Percentiles rank a stretch among this genome's conserved stretches.
These are phyloP conservation scores for Drosophila leonis DNA, from an alignment of 2,888 invertebrate genomes.

Conservation along the genomic window DNA sequence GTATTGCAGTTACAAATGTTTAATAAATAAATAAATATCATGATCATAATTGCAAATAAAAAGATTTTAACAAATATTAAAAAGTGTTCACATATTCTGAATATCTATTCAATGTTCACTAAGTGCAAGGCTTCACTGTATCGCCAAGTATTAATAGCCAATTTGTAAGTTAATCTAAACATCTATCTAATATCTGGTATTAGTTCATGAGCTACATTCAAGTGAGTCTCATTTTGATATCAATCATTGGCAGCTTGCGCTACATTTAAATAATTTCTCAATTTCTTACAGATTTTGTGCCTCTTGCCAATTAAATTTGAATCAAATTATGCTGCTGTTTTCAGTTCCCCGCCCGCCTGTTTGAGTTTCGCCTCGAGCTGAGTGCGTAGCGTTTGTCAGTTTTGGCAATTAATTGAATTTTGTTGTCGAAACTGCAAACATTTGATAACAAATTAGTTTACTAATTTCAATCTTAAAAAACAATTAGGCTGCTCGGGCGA, in stretches of 20 bases:
- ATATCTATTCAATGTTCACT: background rate
- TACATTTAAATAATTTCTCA: constrained; percentile 71
- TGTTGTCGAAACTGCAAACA: constrained; percentile 79
- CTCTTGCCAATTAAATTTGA: constrained; percentile 71
- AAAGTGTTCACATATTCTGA: background rate
- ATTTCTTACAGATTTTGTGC: constrained; percentile 56
- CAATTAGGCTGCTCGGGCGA: constrained; percentile 71
- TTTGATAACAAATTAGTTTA: constrained; percentile 83
- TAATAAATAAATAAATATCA: too few species aligned
- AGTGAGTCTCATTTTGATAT: constrained; percentile 6
- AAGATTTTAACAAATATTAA: too few species aligned
- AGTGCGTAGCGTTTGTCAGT: constrained; percentile 63
- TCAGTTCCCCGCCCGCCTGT: background rate
- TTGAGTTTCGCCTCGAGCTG: constrained; percentile 27
- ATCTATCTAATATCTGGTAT: constrained; percentile 5
- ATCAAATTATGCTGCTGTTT: constrained; percentile 68
- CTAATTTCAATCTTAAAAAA: constrained; percentile 82
- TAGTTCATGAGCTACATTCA: background rate
- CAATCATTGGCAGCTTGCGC: constrained; percentile 43
- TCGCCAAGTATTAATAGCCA: background rate
- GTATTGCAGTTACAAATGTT: too few species aligned
- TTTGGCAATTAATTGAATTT: constrained; percentile 81
- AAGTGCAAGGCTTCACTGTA: background rate
- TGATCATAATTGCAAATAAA: too few species aligned
- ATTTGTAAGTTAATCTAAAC: background rate